phyloP scores from a whole-genome alignment of 2,888 invertebrate species.

The Agrotis clavis region DNA sequence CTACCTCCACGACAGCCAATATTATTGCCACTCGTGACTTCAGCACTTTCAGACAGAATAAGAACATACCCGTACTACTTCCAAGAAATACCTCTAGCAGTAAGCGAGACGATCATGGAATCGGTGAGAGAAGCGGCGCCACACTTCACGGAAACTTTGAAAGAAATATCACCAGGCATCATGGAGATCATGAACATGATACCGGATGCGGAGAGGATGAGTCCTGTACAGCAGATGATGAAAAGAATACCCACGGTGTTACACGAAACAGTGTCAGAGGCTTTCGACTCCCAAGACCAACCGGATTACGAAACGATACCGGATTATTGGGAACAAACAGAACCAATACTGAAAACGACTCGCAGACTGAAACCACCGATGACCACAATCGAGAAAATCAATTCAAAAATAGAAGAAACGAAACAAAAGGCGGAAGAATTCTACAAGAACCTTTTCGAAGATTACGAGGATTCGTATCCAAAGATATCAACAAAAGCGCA shows the following conservation, averaged over 20 bases:
- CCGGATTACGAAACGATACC: conserved; percentile 73
- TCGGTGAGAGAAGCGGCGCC: conserved; percentile 87
- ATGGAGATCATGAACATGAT: conserved; percentile 86
- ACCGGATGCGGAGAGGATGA: conserved; percentile 78
- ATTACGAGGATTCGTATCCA: conserved; percentile 81
- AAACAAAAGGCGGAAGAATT: conserved; percentile 82
- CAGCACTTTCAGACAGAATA: conserved; percentile 86
- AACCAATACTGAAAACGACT: conserved; percentile 57
- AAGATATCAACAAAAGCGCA: conserved; percentile 73
- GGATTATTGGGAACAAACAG: conserved; percentile 66
- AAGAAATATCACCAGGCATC: conserved; percentile 87
- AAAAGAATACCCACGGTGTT: conserved; percentile 83
- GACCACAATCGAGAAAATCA: conserved; percentile 77
- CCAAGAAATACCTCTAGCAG: conserved; percentile 88
- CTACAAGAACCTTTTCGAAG: conserved; percentile 83
- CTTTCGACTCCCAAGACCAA: conserved; percentile 77
- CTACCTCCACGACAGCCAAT: conserved; percentile 84
- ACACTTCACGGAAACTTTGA: conserved; percentile 85
- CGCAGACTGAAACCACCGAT: conserved; percentile 70
- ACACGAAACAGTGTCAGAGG: conserved; percentile 86
- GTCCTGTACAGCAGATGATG: conserved; percentile 82
- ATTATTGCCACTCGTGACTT: conserved; percentile 84
- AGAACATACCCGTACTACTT: conserved; percentile 88
- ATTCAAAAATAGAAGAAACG: conserved; percentile 80
- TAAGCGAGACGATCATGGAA: conserved; percentile 87